Percentiles rank a stretch among this genome's conserved stretches.
These are phyloP conservation scores for Ochlodes sylvanus DNA, from an alignment of 2,888 invertebrate species.

Conservation along the genomic window DNA sequence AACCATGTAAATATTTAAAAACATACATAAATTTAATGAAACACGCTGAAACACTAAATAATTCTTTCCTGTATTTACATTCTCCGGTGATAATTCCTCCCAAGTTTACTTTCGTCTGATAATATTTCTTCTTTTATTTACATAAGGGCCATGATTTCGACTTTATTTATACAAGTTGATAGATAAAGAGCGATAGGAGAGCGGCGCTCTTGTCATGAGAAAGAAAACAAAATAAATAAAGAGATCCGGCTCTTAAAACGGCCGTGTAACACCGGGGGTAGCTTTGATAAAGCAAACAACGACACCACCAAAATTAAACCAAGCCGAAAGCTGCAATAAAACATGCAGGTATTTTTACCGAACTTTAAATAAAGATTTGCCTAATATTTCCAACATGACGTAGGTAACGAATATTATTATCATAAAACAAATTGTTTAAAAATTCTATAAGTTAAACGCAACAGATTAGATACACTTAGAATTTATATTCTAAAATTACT, in stretches of 20 bases:
- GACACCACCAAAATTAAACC: conserved; percentile 42
- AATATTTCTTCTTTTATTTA: conserved; percentile 77
- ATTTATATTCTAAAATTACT: no score
- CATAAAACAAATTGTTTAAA: no score
- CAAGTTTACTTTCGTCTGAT: conserved; percentile 69
- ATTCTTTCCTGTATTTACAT: conserved; percentile 65
- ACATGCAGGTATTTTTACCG: conserved; percentile 21
- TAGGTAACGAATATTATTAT: no score
- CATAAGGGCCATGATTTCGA: conserved; percentile 68
- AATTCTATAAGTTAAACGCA: no score
- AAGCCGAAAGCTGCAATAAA: conserved; percentile 17
- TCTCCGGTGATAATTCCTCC: conserved; percentile 63
- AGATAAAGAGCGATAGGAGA: conserved; percentile 74
- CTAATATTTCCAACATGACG: no score
- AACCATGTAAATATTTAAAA: not conserved
- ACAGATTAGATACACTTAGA: no score
- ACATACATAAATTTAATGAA: conserved; percentile 37
- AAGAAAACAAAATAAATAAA: conserved; percentile 74
- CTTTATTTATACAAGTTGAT: conserved; percentile 75
- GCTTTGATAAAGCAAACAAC: conserved; percentile 62
- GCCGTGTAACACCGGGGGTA: conserved; percentile 73
- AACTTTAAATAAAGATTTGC: not conserved
- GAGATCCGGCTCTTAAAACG: conserved; percentile 62
- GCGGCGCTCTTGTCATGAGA: conserved; percentile 73
- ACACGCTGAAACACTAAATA: conserved; percentile 40